Evolutionary conservation across 1,140 invertebrate genomes (phyloP).

Genomic region (Portunus trituberculatus): DNA sequence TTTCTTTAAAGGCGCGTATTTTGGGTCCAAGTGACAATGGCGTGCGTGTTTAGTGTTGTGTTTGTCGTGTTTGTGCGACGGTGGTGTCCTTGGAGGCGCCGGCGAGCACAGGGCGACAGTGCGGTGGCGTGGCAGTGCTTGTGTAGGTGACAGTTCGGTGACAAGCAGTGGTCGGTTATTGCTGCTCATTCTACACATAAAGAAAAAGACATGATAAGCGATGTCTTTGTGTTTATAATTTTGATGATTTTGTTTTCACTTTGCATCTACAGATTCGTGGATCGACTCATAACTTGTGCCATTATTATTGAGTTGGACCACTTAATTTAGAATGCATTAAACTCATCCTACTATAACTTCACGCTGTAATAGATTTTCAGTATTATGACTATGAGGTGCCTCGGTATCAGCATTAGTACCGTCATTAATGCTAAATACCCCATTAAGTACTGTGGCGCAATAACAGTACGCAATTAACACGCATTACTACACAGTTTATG

Average conservation of each 20-base stretch:
- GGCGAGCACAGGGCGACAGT: not conserved
- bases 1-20: not conserved
- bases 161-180: not conserved
- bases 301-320: too few species aligned
- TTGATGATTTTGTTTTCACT: too few species aligned
- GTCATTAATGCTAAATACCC: not conserved
- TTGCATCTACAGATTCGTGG: too few species aligned
- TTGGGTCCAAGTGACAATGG: constrained; percentile 18
- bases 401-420: not conserved
- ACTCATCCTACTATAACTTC: not conserved
- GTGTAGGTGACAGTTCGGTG: not conserved
- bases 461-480: too few species aligned
- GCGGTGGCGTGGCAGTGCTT: not conserved
- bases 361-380: not conserved
- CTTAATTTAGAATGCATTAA: not conserved
- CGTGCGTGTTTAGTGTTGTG: constrained; percentile 7
- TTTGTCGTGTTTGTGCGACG: not conserved
- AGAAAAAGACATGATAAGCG: too few species aligned
- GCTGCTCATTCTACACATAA: too few species aligned
- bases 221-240: too few species aligned
- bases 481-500: too few species aligned
- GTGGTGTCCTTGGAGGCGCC: not conserved
- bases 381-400: not conserved
- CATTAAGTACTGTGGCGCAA: not conserved
- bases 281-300: too few species aligned